These are phyloP conservation scores for Amiota communis DNA, from an alignment of 2,888 invertebrate species.

Conservation along the genomic window DNA sequence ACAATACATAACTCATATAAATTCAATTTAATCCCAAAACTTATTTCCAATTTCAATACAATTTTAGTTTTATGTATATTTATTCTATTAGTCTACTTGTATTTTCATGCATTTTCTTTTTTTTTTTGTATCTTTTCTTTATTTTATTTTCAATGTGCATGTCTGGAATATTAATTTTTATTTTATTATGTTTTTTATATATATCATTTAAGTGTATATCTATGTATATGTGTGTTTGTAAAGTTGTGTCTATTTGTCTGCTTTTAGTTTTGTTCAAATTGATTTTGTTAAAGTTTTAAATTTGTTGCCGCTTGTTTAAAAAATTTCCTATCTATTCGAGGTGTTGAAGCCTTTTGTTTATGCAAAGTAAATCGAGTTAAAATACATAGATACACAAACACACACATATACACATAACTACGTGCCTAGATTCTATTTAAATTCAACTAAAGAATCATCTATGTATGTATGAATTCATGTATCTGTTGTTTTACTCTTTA, in stretches of 20 bases:
- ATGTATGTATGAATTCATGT: neutral
- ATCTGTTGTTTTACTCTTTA: neutral
- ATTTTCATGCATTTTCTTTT: too few species aligned
- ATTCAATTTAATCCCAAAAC: too few species aligned
- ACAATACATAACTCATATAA: too few species aligned
- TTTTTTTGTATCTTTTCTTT: too few species aligned
- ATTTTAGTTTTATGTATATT: too few species aligned
- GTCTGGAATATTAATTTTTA: too few species aligned
- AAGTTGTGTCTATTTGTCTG: slow-evolving; percentile 19
- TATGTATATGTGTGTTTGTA: slow-evolving; percentile 12
- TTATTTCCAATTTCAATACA: too few species aligned
- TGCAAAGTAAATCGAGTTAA: slow-evolving; percentile 20
- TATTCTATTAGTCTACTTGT: too few species aligned
- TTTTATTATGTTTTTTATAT: neutral
- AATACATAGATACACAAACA: neutral
- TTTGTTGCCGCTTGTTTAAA: neutral
- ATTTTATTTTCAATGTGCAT: too few species aligned
- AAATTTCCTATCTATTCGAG: neutral
- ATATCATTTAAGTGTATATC: slow-evolving; percentile 27
- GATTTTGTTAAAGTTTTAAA: neutral
- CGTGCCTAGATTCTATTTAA: neutral
- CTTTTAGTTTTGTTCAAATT: slow-evolving; percentile 11
- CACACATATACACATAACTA: neutral
- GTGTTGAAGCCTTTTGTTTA: slow-evolving; percentile 25
- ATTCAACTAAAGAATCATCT: neutral